Evolutionary conservation across 1,140 invertebrate genomes (phyloP).

Genomic region (Maconellicoccus hirsutus): DNA sequence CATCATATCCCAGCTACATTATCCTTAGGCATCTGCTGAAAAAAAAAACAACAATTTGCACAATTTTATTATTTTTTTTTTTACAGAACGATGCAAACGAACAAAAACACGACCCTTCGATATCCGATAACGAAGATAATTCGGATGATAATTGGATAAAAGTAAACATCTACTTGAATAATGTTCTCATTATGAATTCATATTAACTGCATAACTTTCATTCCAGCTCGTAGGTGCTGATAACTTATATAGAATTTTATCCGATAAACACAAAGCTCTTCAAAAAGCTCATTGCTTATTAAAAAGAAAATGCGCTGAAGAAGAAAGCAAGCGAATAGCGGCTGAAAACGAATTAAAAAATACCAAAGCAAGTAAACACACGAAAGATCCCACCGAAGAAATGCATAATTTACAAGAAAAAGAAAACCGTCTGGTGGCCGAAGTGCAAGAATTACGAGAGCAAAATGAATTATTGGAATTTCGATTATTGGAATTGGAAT

Average conservation of each 20-base stretch:
- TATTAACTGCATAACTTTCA: too few relatives aligned
- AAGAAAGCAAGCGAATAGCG: background rate
- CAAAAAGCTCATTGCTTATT: background rate
- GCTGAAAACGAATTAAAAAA: background rate
- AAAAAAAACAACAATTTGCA: too few relatives aligned
- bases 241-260: background rate
- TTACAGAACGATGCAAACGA: background rate
- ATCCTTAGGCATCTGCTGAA: background rate
- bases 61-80: background rate
- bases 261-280: background rate
- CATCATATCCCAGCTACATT: too few relatives aligned
- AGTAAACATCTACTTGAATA: too few relatives aligned
- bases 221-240: background rate
- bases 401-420: background rate
- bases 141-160: background rate
- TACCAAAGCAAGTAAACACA: background rate
- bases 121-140: background rate
- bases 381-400: background rate
- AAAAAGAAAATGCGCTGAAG: background rate
- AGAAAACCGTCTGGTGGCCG: constrained; percentile 30
- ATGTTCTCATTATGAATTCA: too few relatives aligned
- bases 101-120: background rate
- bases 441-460: constrained; percentile 36
- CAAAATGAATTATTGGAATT: constrained; percentile 39
- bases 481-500: constrained; percentile 37